A percentile compares a stretch with the other conserved stretches of the same genome.
These are phyloP conservation scores for Neuroterus valhalla DNA, from an alignment of 1,140 invertebrate genomes.

Conservation along the genomic window DNA sequence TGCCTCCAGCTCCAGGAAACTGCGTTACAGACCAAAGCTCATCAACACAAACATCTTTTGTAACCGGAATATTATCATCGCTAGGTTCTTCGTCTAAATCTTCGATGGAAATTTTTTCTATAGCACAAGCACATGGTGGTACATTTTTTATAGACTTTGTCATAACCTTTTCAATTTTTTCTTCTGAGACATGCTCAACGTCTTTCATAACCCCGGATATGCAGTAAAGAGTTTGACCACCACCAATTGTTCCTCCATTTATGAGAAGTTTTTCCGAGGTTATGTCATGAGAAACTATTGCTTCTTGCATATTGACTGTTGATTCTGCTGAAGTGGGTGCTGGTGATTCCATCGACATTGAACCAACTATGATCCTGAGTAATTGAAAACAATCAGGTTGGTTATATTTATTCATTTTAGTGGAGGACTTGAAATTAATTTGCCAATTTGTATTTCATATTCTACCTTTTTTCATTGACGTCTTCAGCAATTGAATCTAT, in stretches of 20 bases:
- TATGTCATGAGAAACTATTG: slow-evolving; percentile 52
- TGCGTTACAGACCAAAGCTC: background rate
- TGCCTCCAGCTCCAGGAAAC: background rate
- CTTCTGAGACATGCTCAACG: slow-evolving; percentile 45
- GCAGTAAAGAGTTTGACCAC: slow-evolving; percentile 49
- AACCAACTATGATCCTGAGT: slow-evolving; percentile 53
- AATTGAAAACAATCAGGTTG: background rate
- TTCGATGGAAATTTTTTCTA: slow-evolving; percentile 47
- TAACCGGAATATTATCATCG: slow-evolving; percentile 47
- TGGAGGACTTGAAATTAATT: background rate
- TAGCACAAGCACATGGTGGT: slow-evolving; percentile 57
- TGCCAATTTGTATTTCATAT: background rate
- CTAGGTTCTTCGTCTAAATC: slow-evolving; percentile 31
- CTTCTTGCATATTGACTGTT: slow-evolving; percentile 39
- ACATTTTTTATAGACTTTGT: slow-evolving; percentile 49
- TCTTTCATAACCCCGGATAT: slow-evolving; percentile 50
- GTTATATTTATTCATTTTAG: background rate
- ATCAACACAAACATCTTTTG: slow-evolving; percentile 38
- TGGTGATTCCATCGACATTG: slow-evolving; percentile 58
- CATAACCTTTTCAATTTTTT: slow-evolving; percentile 32
- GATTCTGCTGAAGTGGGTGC: slow-evolving; percentile 45
- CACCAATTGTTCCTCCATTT: slow-evolving; percentile 44
- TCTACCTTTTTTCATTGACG: slow-evolving; percentile 45
- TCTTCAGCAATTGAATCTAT: slow-evolving; percentile 50
- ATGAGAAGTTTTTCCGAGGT: slow-evolving; percentile 54